Evolutionary conservation across 2,113 vertebrate species (phyloP).

Genomic region (Sapajus apella): DNA sequence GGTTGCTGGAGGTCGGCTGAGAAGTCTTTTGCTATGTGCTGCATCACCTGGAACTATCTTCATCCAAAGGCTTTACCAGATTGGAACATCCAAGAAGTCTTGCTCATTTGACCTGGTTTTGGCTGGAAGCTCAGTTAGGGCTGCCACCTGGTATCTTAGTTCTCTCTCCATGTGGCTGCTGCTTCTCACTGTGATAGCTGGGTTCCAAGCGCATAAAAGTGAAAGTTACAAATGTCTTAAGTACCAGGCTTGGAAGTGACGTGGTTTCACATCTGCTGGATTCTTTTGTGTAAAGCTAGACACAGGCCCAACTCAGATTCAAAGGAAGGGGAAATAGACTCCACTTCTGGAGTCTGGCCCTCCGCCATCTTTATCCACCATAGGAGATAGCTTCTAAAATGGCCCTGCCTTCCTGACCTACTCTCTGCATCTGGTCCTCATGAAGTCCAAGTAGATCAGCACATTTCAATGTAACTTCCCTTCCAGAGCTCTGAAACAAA

Average conservation of each 20-base stretch:
- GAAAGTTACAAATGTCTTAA: not conserved
- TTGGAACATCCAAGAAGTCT: too few species aligned
- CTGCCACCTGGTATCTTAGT: not conserved
- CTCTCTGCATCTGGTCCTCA: not conserved
- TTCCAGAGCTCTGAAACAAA: constrained; percentile 18
- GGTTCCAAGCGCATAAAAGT: not conserved
- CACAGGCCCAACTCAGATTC: not conserved
- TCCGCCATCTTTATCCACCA: not conserved
- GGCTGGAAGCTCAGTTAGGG: not conserved
- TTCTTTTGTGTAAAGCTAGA: not conserved
- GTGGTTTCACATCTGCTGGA: not conserved
- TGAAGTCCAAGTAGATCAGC: not conserved
- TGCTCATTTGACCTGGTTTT: not conserved
- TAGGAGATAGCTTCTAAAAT: not conserved
- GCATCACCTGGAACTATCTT: not conserved
- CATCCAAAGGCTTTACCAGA: not conserved
- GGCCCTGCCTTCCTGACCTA: not conserved
- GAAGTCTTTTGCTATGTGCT: not conserved
- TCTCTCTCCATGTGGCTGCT: not conserved
- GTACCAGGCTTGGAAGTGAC: not conserved
- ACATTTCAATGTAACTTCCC: not conserved
- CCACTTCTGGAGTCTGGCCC: not conserved
- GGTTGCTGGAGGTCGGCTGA: not conserved
- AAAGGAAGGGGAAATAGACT: not conserved
- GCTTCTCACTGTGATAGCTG: not conserved